Conservation (phyloP, 1,140 invertebrate species). For the Rhagoletis zephyria region DNA sequence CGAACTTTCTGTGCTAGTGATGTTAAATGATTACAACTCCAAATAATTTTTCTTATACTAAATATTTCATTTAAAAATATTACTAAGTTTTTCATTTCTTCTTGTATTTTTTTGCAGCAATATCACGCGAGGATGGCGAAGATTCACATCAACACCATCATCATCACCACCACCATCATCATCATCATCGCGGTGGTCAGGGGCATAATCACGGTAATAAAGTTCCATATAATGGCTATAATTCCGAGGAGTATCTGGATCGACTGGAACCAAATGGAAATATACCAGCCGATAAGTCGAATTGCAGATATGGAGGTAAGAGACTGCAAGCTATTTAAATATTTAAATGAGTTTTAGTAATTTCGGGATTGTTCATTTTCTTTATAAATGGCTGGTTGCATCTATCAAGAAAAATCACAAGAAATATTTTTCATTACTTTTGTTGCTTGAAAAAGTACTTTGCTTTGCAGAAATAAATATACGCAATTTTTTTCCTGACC, state of each 20-base stretch:
- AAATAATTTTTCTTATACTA: no score
- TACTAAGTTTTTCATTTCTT: constrained; percentile 9
- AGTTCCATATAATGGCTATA: constrained; percentile 88
- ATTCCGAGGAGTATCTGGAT: constrained; percentile 90
- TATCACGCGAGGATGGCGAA: constrained; percentile 84
- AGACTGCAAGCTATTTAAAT: background rate
- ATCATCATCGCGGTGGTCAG: constrained; percentile 69
- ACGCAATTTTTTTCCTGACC: background rate
- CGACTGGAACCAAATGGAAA: constrained; percentile 90
- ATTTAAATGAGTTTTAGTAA: background rate
- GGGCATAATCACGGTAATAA: constrained; percentile 76
- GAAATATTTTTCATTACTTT: no score
- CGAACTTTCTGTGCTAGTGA: no score
- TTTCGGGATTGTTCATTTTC: no score
- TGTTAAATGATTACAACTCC: no score
- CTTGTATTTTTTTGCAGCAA: constrained; percentile 76
- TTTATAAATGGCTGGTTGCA: no score
- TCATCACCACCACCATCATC: constrained; percentile 69
- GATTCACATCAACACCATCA: constrained; percentile 72
- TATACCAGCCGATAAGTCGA: constrained; percentile 77
- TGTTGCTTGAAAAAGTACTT: no score
- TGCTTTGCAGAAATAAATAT: no score
- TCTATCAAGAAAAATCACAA: no score
- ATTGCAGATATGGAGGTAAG: constrained; percentile 73
- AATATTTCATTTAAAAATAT: no score